A percentile compares a stretch with the other conserved stretches of the same genome.
Conservation (phyloP, 1,140 invertebrate genomes). For the Pristionchus pacificus region DNA sequence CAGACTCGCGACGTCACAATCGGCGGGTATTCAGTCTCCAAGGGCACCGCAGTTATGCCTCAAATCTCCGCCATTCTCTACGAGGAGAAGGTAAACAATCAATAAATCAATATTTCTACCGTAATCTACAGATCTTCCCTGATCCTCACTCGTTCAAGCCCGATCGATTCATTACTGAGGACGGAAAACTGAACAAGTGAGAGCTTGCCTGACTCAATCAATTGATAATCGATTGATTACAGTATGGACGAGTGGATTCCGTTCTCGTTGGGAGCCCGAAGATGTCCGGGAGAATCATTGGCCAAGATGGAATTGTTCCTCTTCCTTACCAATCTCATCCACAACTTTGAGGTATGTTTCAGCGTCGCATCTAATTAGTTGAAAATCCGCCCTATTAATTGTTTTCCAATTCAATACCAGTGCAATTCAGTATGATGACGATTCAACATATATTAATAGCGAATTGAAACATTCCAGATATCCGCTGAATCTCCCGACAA, state of each 20-base stretch:
- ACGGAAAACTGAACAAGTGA: background rate
- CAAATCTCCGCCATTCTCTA: background rate
- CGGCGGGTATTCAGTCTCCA: background rate
- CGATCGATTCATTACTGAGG: background rate
- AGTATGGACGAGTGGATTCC: background rate
- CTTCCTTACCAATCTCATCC: background rate
- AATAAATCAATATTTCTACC: background rate
- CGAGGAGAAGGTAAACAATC: background rate
- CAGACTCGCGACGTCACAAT: background rate
- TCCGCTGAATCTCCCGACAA: background rate
- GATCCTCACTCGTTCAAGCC: background rate
- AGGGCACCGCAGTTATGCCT: background rate
- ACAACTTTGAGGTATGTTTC: background rate
- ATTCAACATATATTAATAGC: background rate
- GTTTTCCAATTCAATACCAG: background rate
- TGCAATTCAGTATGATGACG: background rate
- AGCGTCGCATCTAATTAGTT: too few relatives aligned
- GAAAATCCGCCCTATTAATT: background rate
- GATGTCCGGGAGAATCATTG: background rate
- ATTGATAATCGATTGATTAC: background rate
- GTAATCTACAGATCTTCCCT: background rate
- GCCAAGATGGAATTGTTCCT: background rate
- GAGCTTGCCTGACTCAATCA: background rate
- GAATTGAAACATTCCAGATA: background rate
- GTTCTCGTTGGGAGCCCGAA: background rate